These are phyloP conservation scores for Luidia sarsii DNA, from an alignment of 53 echinoderm and acorn worm species.

Conservation along the genomic window DNA sequence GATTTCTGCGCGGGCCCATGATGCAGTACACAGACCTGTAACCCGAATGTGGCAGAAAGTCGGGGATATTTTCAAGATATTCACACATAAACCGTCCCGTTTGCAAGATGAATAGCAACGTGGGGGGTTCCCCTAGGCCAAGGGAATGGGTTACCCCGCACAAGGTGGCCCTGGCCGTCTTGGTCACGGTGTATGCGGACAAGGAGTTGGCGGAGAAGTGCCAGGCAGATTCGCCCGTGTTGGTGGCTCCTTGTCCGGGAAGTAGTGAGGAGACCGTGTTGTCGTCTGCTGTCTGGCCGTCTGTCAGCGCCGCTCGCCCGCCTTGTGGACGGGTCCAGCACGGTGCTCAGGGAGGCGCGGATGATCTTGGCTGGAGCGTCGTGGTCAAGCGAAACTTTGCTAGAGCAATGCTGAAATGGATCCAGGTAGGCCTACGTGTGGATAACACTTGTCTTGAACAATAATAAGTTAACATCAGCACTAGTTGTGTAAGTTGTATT, in stretches of 20 bases:
- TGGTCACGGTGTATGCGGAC: slow-evolving; percentile 69
- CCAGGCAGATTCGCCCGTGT: slow-evolving; percentile 12
- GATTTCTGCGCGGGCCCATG: too few relatives aligned
- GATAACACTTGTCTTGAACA: not conserved
- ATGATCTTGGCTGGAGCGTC: slow-evolving; percentile 45
- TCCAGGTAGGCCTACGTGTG: slow-evolving; percentile 76
- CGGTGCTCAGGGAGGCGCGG: not conserved
- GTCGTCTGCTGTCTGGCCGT: not conserved
- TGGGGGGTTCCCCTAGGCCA: slow-evolving; percentile 15
- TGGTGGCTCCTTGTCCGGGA: slow-evolving; percentile 1
- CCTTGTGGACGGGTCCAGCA: not conserved
- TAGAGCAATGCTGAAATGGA: slow-evolving; percentile 77
- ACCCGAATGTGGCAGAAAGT: too few relatives aligned
- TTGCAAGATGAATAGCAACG: slow-evolving; percentile 24
- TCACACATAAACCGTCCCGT: too few relatives aligned
- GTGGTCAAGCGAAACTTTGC: slow-evolving; percentile 72
- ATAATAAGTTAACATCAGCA: not conserved
- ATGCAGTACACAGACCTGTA: too few relatives aligned
- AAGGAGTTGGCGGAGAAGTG: slow-evolving; percentile 49
- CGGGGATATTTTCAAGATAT: too few relatives aligned
- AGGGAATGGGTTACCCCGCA: slow-evolving; percentile 81
- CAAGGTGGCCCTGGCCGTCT: slow-evolving; percentile 73
- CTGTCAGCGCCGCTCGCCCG: slow-evolving; percentile 3
- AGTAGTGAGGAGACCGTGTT: slow-evolving; percentile 9
- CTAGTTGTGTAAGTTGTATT: too few relatives aligned